Conservation (phyloP, 2,888 invertebrate genomes). For the Cyrtodaria siliqua region DNA sequence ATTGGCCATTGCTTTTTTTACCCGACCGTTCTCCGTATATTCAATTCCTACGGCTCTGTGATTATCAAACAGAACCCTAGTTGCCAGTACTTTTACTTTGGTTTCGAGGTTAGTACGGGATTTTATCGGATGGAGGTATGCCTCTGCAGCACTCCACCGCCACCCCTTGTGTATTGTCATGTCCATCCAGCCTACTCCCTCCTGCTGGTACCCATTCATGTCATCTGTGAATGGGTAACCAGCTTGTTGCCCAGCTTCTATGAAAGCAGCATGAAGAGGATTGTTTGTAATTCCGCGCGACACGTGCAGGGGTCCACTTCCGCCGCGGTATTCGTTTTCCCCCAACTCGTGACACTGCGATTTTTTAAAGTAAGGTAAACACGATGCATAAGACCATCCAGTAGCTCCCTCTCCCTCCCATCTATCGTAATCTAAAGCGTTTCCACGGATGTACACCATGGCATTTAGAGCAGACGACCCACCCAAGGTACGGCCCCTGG, state of each 20-base stretch:
- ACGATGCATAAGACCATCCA: slow-evolving; percentile 91
- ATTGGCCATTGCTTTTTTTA: slow-evolving; percentile 87
- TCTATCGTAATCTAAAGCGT: slow-evolving; percentile 90
- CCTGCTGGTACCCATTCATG: slow-evolving; percentile 87
- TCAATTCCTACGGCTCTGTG: slow-evolving; percentile 86
- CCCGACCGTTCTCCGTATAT: slow-evolving; percentile 76
- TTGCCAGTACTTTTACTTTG: slow-evolving; percentile 89
- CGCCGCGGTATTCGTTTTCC: slow-evolving; percentile 86
- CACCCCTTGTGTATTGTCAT: slow-evolving; percentile 88
- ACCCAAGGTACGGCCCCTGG: slow-evolving; percentile 90
- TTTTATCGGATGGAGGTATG: slow-evolving; percentile 89
- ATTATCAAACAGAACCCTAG: slow-evolving; percentile 84
- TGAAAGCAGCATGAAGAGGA: slow-evolving; percentile 86
- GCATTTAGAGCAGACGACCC: slow-evolving; percentile 95
- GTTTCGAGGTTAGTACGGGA: slow-evolving; percentile 89
- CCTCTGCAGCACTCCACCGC: slow-evolving; percentile 90
- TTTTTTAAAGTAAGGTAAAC: slow-evolving; percentile 90
- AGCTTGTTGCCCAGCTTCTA: slow-evolving; percentile 85
- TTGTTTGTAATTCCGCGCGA: slow-evolving; percentile 85
- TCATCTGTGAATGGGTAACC: slow-evolving; percentile 87
- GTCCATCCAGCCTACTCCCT: slow-evolving; percentile 87
- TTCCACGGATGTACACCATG: slow-evolving; percentile 92
- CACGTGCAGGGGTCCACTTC: slow-evolving; percentile 86
- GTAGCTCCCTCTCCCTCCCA: slow-evolving; percentile 95
- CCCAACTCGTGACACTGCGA: slow-evolving; percentile 86